phyloP scores from a whole-genome alignment of 2,888 invertebrate genomes.

The Aethes cnicana region DNA sequence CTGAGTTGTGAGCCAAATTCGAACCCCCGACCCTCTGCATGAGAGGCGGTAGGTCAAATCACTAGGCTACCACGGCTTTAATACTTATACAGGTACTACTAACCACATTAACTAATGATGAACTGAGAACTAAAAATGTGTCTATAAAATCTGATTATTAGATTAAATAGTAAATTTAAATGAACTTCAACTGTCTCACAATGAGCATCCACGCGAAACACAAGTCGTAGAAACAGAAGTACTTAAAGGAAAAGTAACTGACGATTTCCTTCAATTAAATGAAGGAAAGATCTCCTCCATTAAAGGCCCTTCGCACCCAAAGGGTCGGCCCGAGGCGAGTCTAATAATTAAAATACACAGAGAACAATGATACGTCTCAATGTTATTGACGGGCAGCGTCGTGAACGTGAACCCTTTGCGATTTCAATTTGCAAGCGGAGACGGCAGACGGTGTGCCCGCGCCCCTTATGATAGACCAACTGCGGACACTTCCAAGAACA shows the following conservation, averaged over 20 bases:
- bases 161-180: no score
- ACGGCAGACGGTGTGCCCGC: constrained; percentile 29
- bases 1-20: no score
- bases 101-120: no score
- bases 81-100: no score
- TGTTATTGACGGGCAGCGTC: constrained; percentile 67
- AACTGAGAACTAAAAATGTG: no score
- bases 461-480: constrained; percentile 38
- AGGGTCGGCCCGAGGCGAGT: constrained; percentile 55
- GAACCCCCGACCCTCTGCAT: no score
- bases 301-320: constrained; percentile 49
- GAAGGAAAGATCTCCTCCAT: constrained; percentile 50
- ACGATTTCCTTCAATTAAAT: constrained; percentile 38
- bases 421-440: constrained; percentile 67
- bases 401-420: constrained; percentile 67
- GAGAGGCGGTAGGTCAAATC: no score
- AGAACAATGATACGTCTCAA: constrained; percentile 75
- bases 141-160: no score
- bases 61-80: no score
- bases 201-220: constrained; percentile 28
- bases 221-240: constrained; percentile 45
- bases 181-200: no score
- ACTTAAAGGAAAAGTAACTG: constrained; percentile 39
- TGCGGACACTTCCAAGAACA: constrained; percentile 39
- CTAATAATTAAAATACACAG: constrained; percentile 77